phyloP scores from a whole-genome alignment of 1,140 invertebrate species.

The Sipha flava region DNA sequence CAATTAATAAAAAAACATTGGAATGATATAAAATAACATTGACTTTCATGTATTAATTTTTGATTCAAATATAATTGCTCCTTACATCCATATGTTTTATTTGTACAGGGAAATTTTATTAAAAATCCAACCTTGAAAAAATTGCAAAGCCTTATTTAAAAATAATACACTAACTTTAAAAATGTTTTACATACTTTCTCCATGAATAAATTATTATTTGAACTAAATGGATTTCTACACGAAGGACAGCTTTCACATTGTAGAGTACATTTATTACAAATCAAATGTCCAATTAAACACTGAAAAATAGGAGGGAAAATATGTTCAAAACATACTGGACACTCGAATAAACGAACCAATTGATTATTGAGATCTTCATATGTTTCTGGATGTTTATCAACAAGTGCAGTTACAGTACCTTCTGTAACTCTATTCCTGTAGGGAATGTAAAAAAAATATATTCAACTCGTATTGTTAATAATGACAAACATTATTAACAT shows the following conservation, averaged over 20 bases:
- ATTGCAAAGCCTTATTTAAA: background rate
- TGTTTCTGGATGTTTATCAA: constrained; percentile 32
- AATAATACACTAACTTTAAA: background rate
- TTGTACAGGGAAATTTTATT: constrained; percentile 38
- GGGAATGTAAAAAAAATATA: too few relatives aligned
- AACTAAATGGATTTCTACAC: constrained; percentile 37
- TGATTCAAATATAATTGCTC: constrained; percentile 33
- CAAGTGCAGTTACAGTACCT: background rate
- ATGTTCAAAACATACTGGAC: constrained; percentile 41
- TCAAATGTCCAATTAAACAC: constrained; percentile 38
- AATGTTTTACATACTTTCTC: constrained; percentile 36
- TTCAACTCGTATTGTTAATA: too few relatives aligned
- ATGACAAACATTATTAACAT: background rate
- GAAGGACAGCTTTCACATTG: constrained; percentile 37
- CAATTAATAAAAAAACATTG: constrained; percentile 36
- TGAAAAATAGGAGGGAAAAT: constrained; percentile 39
- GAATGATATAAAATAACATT: constrained; percentile 37
- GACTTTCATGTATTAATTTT: constrained; percentile 37
- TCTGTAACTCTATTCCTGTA: background rate
- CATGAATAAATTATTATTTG: constrained; percentile 37
- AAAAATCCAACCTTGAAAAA: constrained; percentile 35
- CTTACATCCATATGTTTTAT: constrained; percentile 35
- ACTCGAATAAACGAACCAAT: constrained; percentile 38
- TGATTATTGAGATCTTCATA: constrained; percentile 35
- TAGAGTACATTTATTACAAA: constrained; percentile 36